Conservation (phyloP, 2,113 vertebrate genomes). For the Dicerorhinus sumatrensis region DNA sequence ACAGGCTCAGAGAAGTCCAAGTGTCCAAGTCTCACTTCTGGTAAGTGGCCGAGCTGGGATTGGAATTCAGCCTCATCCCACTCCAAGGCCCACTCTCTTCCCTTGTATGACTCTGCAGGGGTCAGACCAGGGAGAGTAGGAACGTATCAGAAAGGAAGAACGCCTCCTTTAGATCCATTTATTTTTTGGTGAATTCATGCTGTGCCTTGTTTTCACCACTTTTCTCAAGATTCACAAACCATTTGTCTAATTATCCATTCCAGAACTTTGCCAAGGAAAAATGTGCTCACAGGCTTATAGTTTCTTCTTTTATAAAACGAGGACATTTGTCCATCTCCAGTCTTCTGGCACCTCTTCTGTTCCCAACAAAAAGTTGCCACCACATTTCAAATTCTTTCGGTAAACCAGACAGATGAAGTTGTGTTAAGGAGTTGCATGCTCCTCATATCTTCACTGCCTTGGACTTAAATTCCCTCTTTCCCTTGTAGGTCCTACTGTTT, state of each 20-base stretch:
- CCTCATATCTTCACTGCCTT: not conserved
- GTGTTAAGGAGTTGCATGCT: not conserved
- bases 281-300: not conserved
- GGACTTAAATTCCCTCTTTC: not conserved
- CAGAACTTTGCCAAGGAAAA: conserved; percentile 38
- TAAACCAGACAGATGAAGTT: not conserved
- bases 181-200: not conserved
- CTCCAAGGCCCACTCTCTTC: not conserved
- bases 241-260: conserved; percentile 9
- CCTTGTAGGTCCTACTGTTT: not conserved
- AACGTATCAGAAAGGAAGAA: not conserved
- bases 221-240: conserved; percentile 22
- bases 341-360: not conserved
- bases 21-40: not conserved
- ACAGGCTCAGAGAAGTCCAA: not conserved
- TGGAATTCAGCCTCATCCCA: not conserved
- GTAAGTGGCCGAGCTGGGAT: not conserved
- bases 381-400: not conserved
- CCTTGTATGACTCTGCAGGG: not conserved
- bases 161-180: not conserved
- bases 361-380: not conserved
- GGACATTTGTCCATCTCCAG: conserved; percentile 28
- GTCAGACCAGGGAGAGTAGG: not conserved
- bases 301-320: conserved; percentile 50
- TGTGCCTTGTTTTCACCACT: not conserved